Evolutionary conservation across 1,140 invertebrate species (phyloP).

Genomic region (Anoplolepis gracilipes): DNA sequence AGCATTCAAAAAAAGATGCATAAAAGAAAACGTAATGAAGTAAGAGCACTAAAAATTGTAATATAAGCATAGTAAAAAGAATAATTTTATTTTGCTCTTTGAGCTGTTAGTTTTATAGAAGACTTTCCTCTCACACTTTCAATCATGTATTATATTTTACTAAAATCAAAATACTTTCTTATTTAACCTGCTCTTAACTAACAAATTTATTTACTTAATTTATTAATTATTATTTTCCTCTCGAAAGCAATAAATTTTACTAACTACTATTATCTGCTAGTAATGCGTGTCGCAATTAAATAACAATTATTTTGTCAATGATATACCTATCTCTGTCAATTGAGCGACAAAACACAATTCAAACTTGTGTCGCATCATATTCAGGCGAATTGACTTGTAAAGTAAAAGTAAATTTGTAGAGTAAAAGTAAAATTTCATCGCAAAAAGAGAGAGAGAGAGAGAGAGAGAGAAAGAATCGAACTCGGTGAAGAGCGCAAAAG

Average conservation of each 20-base stretch:
- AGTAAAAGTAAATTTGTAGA: not conserved
- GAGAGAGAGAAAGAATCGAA: not conserved
- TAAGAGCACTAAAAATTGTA: not conserved
- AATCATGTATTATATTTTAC: not conserved
- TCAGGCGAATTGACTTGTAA: not conserved
- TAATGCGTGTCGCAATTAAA: not conserved
- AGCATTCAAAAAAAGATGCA: not conserved
- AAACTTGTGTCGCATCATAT: not conserved
- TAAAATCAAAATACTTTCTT: not conserved
- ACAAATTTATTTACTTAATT: no score
- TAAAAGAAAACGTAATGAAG: not conserved
- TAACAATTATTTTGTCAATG: not conserved
- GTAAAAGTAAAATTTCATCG: conserved; percentile 1
- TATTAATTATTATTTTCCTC: no score
- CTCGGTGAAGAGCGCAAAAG: not conserved
- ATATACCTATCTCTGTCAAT: not conserved
- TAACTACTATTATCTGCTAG: not conserved
- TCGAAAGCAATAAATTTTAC: not conserved
- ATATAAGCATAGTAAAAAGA: not conserved
- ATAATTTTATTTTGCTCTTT: not conserved
- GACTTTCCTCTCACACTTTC: not conserved
- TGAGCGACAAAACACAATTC: not conserved
- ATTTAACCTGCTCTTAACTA: not conserved
- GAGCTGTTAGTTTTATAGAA: not conserved
- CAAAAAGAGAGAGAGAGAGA: not conserved